Evolutionary conservation across 2,797 vertebrate genomes (phyloP), one percentile per base, ranked within the genome.

Genomic region (Pangasius krempfi): DNA sequence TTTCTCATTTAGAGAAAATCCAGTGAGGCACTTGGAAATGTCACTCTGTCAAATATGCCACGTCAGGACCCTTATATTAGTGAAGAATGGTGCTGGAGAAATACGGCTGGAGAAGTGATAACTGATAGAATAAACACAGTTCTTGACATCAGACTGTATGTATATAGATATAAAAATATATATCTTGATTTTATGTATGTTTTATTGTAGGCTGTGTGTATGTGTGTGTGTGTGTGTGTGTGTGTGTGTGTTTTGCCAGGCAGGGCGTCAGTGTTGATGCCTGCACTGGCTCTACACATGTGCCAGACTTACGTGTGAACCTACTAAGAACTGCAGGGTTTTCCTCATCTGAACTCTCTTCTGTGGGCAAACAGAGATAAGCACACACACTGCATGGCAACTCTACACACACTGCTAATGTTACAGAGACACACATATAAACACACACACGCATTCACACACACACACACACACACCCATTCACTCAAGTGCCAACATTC

Each of bases 311-410:
- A 96, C 95, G 94, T 96, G 95, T 95, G 91, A 96, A 96, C 93
- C 94, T 96, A 96, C 93, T 95, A 92, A 95, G 93, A 93, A 94
- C 93, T 90, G 95, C 91, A 88, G 90, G 91, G 94, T 89, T 94
- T 93, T 96, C 96, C 90, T 96, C 96, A 94, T 95, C 96, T 94
- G 95, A 95, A 95, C 94, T 94, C 92, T 96, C 93, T 89, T 95
- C 96, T 96, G 96, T 91, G 93, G 95, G 94, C 91, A 95, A 92
- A 95, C 94, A 95, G 92, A 96, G 93, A 95, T 93, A 93, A 94
- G 94, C 78, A 95, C 93, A 95, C 88, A 95, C 92, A 95, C 92
- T 91, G 93, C 94, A 92, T 54, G 91, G 93, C 90, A 90, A 89
- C 88, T 90, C 86, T 90, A 91, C 87, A 87, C 75, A 81, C 58